phyloP scores from a whole-genome alignment of 2,797 vertebrate species.

The Pipistrellus pygmaeus region DNA sequence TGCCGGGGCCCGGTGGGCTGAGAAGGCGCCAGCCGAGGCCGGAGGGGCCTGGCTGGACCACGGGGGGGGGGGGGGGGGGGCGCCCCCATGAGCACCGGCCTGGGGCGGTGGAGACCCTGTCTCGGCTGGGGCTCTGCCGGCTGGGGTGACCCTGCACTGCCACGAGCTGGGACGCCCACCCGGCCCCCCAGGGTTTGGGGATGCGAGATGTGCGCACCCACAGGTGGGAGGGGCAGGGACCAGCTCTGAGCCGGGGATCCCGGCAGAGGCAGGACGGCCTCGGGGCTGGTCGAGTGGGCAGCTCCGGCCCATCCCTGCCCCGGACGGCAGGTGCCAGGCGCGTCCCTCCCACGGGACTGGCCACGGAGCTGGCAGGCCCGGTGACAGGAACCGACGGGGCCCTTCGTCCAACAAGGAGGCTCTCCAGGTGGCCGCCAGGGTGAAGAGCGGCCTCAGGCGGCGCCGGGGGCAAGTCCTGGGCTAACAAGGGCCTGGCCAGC shows the following conservation, averaged over 20 bases:
- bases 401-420: not conserved
- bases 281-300: not conserved
- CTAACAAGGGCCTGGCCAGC: not conserved
- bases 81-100: accelerated
- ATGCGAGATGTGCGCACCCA: not conserved
- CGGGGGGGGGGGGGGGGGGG: not conserved
- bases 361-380: not conserved
- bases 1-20: not conserved
- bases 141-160: not conserved
- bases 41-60: not conserved
- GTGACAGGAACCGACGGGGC: not conserved
- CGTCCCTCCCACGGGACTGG: not conserved
- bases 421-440: not conserved
- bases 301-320: not conserved
- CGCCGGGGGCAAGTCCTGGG: too few relatives aligned
- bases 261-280: too few relatives aligned
- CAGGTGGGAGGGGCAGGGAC: not conserved
- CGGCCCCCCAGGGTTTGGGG: not conserved
- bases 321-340: not conserved
- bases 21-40: too few relatives aligned
- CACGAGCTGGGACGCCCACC: not conserved
- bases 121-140: not conserved
- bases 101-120: not conserved
- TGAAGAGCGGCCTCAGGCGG: too few relatives aligned
- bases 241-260: not conserved